Conservation (phyloP, 2,888 invertebrate species). For the Rhyacophila evoluta region DNA sequence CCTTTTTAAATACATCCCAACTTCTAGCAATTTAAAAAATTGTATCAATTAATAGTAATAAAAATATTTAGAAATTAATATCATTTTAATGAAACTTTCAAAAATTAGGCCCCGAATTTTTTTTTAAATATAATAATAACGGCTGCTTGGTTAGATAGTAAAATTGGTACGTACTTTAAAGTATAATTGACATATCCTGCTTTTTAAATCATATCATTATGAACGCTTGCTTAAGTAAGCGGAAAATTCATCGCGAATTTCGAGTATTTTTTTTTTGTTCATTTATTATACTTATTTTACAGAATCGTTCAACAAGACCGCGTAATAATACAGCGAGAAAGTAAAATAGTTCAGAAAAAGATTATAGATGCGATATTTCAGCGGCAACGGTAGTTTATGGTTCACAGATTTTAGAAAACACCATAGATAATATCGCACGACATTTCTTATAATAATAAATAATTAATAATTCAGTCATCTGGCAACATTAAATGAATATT, state of each 20-base stretch:
- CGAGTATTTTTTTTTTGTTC: not conserved
- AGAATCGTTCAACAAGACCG: not conserved
- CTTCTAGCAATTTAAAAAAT: no score
- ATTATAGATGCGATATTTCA: not conserved
- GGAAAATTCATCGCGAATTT: conserved; percentile 37
- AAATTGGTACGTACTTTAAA: no score
- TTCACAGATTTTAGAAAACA: conserved; percentile 8
- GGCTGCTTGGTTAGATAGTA: no score
- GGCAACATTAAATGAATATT: not conserved
- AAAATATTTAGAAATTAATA: no score
- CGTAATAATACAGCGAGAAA: conserved; percentile 27
- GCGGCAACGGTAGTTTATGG: not conserved
- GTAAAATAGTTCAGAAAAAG: not conserved
- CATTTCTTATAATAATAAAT: not conserved
- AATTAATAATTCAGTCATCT: not conserved
- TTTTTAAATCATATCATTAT: not conserved
- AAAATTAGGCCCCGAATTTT: no score
- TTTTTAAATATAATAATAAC: no score
- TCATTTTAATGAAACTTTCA: no score
- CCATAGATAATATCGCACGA: not conserved
- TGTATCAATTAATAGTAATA: no score
- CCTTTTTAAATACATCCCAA: no score
- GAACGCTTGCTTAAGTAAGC: conserved; percentile 38
- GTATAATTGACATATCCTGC: not conserved
- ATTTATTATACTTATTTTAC: no score